Conservation (phyloP, 2,797 vertebrate genomes). For the Poecilia picta region DNA sequence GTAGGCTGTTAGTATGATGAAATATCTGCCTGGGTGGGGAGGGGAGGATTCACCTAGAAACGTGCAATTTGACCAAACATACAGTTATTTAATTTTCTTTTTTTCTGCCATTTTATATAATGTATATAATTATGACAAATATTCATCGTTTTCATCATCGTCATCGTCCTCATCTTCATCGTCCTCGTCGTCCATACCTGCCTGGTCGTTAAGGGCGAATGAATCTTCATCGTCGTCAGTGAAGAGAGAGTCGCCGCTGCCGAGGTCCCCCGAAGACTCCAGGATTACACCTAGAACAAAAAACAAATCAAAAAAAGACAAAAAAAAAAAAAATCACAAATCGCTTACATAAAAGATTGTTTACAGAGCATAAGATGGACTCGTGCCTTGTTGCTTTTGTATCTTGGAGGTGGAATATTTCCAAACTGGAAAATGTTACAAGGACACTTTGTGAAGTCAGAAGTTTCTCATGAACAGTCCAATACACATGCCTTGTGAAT, state of each 20-base stretch:
- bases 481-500: background rate
- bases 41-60: slow-evolving; percentile 80
- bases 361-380: background rate
- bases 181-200: slow-evolving; percentile 83
- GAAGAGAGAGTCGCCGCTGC: slow-evolving; percentile 91
- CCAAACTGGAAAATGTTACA: background rate
- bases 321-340: background rate
- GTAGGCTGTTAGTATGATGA: slow-evolving; percentile 82
- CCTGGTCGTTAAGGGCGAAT: slow-evolving; percentile 84
- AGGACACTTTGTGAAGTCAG: background rate
- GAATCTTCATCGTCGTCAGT: slow-evolving; percentile 89
- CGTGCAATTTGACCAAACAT: slow-evolving; percentile 85
- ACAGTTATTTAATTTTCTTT: slow-evolving; percentile 61
- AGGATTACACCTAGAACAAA: slow-evolving; percentile 78
- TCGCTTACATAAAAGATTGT: background rate
- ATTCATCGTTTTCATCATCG: slow-evolving; percentile 87
- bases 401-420: background rate
- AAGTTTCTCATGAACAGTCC: background rate
- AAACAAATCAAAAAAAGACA: background rate
- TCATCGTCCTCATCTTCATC: slow-evolving; percentile 86
- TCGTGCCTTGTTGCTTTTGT: background rate
- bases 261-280: slow-evolving; percentile 93
- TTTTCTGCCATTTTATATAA: slow-evolving; percentile 33
- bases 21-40: slow-evolving; percentile 80
- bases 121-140: slow-evolving; percentile 82